Percentiles rank a stretch among this genome's conserved stretches.
phyloP scores from a whole-genome alignment of 2,888 invertebrate genomes.

The Acanthosepion lycidas region DNA sequence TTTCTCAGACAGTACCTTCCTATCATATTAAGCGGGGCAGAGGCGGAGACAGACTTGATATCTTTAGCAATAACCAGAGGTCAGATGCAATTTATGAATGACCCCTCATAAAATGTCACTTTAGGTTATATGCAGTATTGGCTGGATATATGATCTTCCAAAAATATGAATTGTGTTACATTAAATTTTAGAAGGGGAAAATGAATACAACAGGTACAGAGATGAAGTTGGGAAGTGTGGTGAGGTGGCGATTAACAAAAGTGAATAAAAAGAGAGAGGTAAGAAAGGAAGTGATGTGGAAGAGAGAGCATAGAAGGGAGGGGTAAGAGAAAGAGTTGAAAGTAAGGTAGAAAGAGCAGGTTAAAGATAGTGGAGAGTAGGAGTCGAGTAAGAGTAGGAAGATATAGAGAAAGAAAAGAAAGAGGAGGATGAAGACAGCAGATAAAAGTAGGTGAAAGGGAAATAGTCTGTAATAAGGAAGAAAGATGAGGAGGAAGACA shows the following conservation, averaged over 20 bases:
- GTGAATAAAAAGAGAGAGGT: too few relatives aligned
- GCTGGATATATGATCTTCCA: background rate
- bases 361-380: background rate
- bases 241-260: too few relatives aligned
- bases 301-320: background rate
- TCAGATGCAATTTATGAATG: background rate
- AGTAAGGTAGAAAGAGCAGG: background rate
- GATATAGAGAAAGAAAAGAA: background rate
- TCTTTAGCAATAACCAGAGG: background rate
- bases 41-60: background rate
- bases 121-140: background rate
- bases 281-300: background rate
- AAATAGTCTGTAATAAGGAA: background rate
- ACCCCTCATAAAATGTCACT: background rate
- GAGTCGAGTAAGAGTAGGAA: background rate
- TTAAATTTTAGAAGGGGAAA: background rate
- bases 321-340: background rate
- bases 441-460: too few relatives aligned
- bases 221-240: too few relatives aligned
- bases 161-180: background rate
- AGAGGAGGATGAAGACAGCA: background rate
- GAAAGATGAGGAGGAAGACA: background rate
- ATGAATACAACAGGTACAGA: background rate
- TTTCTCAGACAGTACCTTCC: background rate
- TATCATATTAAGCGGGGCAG: background rate